Evolutionary conservation across 2,113 vertebrate species (phyloP), one percentile per base, ranked within the genome.

Genomic region (Macaca nemestrina): DNA sequence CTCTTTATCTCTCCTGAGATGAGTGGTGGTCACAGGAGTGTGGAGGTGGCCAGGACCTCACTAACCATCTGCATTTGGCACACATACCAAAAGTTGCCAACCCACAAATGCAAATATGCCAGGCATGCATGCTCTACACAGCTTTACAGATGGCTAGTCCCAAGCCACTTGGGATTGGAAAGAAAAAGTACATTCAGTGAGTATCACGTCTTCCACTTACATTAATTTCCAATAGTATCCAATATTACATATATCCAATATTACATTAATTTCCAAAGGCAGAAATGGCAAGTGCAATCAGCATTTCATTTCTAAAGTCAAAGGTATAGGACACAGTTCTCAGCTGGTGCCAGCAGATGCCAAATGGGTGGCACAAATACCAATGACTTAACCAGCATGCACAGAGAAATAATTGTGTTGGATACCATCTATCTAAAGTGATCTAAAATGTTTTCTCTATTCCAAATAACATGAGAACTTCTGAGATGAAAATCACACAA

Each of bases 261-360:
- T 73, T 86, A 48, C 18, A 30, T 78, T 48, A 35, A 52, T 52
- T 48, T 84, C 92, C 40, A 90, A 92, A 86, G 55, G 88, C 25
- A 79, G 75, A 81, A 55, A n/a, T 20, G 18, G 57, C 4, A 55
- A 81, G 23, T 0, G 5, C 5, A 38, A 50, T 6, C 84, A 82
- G 68, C 23, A 70, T 16, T 35, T 73, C 75, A 79, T 17, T 30
- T 73, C 68, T 61, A 61, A 61, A 89, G 68, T 14, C 83, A 25
- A 92, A 86, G 30, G 40, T 73, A 18, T 70, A 0, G 32, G 27
- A 20, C 57, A 45, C 0, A 10, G n/a, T 52, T 90, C 61, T 94
- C 30, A 52, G 23, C 23, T 27, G 10, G 27, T n/a, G 50, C 23
- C 59, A 64, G 30, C 4, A n/a, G 22, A 27, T 6, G 67, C 38